Conservation (phyloP, 2,113 vertebrate species). For the Phalacrocorax pelagicus region DNA sequence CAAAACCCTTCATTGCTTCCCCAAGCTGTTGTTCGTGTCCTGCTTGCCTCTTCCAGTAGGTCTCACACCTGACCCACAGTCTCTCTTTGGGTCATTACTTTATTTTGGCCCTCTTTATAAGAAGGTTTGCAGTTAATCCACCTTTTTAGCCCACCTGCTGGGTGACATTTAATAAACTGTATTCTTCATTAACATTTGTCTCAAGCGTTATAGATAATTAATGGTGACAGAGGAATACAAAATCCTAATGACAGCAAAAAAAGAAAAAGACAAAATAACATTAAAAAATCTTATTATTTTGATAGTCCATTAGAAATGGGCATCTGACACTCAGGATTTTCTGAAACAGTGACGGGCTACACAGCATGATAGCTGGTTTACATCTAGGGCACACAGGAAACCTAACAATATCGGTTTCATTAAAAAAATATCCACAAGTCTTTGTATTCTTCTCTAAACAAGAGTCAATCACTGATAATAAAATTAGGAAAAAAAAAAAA, state of each 20-base stretch:
- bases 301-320: neutral
- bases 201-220: slow-evolving; percentile 46
- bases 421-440: neutral
- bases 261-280: neutral
- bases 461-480: neutral
- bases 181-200: slow-evolving; percentile 52
- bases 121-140: neutral
- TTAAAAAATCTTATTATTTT: neutral
- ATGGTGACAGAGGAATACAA: slow-evolving; percentile 39
- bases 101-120: neutral
- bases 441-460: neutral
- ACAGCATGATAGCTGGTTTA: neutral
- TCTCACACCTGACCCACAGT: neutral
- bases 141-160: neutral
- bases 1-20: neutral
- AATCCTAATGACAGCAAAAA: neutral
- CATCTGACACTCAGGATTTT: neutral
- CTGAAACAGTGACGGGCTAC: neutral
- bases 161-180: slow-evolving; percentile 40
- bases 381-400: neutral
- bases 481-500: neutral
- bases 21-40: accelerated
- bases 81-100: neutral
- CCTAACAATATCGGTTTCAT: neutral
- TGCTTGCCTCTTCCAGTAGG: accelerated